phyloP scores from a whole-genome alignment of 2,797 vertebrate genomes.

The Meriones psammophilus region DNA sequence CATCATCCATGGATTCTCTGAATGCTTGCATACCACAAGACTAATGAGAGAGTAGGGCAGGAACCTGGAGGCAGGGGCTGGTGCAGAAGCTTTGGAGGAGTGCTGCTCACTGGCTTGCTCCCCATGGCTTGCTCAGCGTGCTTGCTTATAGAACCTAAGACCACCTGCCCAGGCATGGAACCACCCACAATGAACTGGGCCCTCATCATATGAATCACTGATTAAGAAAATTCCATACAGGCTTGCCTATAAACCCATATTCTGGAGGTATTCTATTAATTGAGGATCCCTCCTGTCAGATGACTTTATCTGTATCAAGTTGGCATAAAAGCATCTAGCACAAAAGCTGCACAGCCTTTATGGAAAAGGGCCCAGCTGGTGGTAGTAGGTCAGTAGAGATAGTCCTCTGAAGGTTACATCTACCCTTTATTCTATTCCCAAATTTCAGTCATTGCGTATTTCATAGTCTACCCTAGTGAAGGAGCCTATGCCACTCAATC shows the following conservation, averaged over 20 bases:
- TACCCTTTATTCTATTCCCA: background rate
- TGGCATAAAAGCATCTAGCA: background rate
- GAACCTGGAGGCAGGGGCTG: background rate
- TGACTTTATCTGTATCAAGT: background rate
- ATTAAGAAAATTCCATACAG: background rate
- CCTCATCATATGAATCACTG: background rate
- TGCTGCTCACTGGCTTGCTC: background rate
- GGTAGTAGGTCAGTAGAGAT: background rate
- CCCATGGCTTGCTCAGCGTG: background rate
- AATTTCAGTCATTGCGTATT: background rate
- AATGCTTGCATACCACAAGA: slow-evolving; percentile 40
- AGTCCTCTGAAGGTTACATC: background rate
- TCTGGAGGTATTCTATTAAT: background rate
- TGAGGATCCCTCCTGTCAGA: background rate
- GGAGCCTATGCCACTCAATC: background rate
- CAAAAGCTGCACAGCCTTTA: background rate
- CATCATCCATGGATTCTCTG: background rate
- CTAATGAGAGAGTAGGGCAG: background rate
- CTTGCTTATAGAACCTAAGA: background rate
- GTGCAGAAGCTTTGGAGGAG: background rate
- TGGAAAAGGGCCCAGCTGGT: background rate
- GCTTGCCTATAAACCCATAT: background rate
- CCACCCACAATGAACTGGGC: background rate
- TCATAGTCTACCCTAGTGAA: background rate
- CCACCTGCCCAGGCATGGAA: background rate